Evolutionary conservation across 2,797 vertebrate species (phyloP), one percentile per base, ranked within the genome.

Genomic region (Enteromius viviparus): DNA sequence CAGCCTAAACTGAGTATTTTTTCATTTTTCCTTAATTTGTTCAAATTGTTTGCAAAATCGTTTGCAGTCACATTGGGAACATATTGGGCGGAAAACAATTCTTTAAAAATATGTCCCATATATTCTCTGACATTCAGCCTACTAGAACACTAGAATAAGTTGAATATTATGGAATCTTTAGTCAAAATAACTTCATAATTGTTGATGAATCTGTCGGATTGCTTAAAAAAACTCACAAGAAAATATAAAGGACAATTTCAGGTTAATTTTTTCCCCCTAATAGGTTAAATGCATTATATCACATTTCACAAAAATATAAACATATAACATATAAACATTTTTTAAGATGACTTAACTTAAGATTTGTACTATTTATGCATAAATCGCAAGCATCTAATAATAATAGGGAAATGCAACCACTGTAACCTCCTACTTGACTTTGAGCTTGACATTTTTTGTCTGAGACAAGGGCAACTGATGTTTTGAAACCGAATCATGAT

Each of bases 371-470:
- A 45, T 70, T 8, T 14, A 14, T 70, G 68, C 37, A 32, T 29
- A 80, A n/a, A 71, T n/a, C 42, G 45, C 1, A 80, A 45, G 66
- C n/a, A 40, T 17, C 19, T 42, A 42, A 40, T 55, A 37, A 79
- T 10, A 64, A 62, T 17, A 40, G 37, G n/a, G 55, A 45, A 76
- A 29, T 69, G 49, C 5, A 49, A 72, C 12, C 68, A 71, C 58
- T 45, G 17, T 47, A 12, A 49, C 55, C 23, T 80, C 17, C 66
- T 15, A 45, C 0, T 3, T 45, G 34, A 58, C 49, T 37, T 37
- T 55, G 19, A 23, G 53, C 34, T 34, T n/a, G 29, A 23, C 37
- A 60, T 23, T 47, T 14, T 23, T 60, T 47, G 37, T 60, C 19
- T 40, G 65, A 71, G 37, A 71, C 51, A 42, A 80, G 15, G 23